phyloP scores from a whole-genome alignment of 2,113 vertebrate species.

The Leptobrachium leishanense region DNA sequence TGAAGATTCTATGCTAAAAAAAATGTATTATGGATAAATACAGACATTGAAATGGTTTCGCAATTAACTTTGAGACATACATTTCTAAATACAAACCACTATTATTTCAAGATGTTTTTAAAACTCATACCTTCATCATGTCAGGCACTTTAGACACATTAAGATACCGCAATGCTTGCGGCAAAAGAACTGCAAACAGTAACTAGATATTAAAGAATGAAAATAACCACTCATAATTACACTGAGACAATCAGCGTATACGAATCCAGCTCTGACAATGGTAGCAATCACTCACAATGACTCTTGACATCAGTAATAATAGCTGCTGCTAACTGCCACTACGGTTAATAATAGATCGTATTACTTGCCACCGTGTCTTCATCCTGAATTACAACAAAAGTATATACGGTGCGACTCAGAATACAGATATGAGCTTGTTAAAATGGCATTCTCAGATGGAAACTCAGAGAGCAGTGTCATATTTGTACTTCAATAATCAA shows the following conservation, averaged over 20 bases:
- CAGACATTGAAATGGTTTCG: background rate
- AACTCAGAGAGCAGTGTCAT: background rate
- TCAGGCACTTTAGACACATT: slow-evolving; percentile 1
- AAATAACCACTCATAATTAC: slow-evolving; percentile 22
- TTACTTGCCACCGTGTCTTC: slow-evolving; percentile 26
- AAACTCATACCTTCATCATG: background rate
- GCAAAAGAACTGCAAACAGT: background rate
- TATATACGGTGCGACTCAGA: slow-evolving; percentile 14
- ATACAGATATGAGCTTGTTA: slow-evolving; percentile 7
- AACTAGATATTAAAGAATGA: background rate
- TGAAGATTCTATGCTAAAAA: background rate
- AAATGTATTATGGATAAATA: background rate
- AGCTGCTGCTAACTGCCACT: slow-evolving; percentile 17
- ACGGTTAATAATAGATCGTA: slow-evolving; percentile 34
- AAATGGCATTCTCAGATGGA: slow-evolving; percentile 10
- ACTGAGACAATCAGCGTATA: slow-evolving; percentile 27
- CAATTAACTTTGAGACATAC: background rate
- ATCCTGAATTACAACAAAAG: slow-evolving; percentile 31
- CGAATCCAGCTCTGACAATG: slow-evolving; percentile 13
- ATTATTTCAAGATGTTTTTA: background rate
- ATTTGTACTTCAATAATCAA: slow-evolving; percentile 11
- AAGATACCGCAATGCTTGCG: background rate
- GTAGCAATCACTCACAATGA: slow-evolving; percentile 36
- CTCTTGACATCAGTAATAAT: slow-evolving; percentile 44
- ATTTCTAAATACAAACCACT: background rate